Conservation (phyloP, 1,140 invertebrate genomes). For the Bombus soroeensis region DNA sequence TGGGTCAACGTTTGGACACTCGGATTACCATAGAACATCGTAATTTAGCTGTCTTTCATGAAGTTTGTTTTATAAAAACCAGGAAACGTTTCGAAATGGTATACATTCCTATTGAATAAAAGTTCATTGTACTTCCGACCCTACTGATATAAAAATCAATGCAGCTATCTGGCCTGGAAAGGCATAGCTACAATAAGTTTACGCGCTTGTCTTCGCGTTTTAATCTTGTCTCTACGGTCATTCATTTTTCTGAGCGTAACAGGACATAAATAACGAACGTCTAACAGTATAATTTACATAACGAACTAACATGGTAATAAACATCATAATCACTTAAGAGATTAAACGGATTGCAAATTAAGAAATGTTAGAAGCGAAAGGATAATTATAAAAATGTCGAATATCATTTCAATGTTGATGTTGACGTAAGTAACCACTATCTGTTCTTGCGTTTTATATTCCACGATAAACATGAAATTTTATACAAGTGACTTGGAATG, state of each 20-base stretch:
- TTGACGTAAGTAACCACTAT: no score
- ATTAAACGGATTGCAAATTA: neutral
- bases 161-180: constrained; percentile 67
- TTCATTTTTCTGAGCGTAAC: neutral
- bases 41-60: neutral
- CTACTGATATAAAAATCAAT: constrained; percentile 69
- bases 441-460: neutral
- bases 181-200: constrained; percentile 12
- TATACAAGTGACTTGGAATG: neutral
- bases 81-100: neutral
- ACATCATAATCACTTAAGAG: no score
- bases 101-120: neutral
- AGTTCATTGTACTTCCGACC: constrained; percentile 61
- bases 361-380: neutral
- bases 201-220: neutral
- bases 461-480: neutral
- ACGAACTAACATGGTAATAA: no score
- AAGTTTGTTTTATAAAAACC: neutral
- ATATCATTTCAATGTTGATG: no score
- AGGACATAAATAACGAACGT: neutral
- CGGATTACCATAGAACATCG: neutral
- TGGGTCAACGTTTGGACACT: neutral
- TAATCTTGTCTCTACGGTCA: constrained; percentile 17
- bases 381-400: neutral
- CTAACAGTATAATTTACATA: neutral